A percentile compares a stretch with the other conserved stretches of the same genome.
Evolutionary conservation across 2,113 vertebrate genomes (phyloP).

Genomic region (Chionomys nivalis): DNA sequence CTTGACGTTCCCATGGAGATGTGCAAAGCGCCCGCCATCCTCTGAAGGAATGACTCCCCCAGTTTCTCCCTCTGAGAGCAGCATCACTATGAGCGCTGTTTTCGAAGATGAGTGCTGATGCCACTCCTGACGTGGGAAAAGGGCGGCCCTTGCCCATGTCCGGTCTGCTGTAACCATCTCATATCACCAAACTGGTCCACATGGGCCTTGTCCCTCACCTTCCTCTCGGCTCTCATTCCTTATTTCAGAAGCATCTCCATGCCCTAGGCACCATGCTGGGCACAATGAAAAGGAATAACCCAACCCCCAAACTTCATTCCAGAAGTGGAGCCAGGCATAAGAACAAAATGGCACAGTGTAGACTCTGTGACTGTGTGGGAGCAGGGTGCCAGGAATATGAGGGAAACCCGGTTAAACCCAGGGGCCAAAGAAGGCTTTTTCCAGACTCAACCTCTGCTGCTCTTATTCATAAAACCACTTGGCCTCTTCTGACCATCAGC

Average conservation of each 20-base stretch:
- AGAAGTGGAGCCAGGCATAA: neutral
- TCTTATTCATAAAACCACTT: neutral
- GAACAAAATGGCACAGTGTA: neutral
- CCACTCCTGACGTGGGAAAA: neutral
- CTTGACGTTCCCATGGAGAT: neutral
- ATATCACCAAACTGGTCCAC: neutral
- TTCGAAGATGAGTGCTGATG: neutral
- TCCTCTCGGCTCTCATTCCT: too few relatives aligned
- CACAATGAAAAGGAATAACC: neutral
- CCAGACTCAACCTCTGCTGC: neutral
- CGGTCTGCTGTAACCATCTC: neutral
- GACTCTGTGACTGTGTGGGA: neutral
- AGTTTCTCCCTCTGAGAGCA: conserved; percentile 20
- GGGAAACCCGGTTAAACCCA: neutral
- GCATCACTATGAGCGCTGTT: neutral
- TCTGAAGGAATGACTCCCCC: neutral
- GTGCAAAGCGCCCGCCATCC: neutral
- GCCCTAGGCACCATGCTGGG: neutral
- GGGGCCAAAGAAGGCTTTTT: neutral
- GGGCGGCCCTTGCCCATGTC: neutral
- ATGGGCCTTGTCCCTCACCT: neutral
- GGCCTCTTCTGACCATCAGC: neutral
- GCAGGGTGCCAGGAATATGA: neutral
- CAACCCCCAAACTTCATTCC: neutral
- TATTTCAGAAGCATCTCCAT: conserved; percentile 26